Evolutionary conservation across 2,888 invertebrate species (phyloP).

Genomic region (Rhodophaea formosa): DNA sequence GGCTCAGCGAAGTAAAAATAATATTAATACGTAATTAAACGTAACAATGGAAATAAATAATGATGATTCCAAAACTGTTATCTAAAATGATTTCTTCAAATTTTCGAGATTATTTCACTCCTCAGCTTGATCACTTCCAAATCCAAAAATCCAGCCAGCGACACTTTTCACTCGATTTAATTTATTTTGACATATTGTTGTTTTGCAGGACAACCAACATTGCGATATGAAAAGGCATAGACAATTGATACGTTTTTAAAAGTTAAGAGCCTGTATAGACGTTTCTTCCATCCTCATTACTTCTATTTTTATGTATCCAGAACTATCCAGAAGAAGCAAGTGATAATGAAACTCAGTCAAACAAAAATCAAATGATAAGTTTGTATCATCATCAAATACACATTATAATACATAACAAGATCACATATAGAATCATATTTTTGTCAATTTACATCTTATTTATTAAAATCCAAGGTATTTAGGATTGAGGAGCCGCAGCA

Average conservation of each 20-base stretch:
- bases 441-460: slow-evolving; percentile 39
- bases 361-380: too few species aligned
- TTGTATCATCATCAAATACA: too few species aligned
- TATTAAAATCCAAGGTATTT: slow-evolving; percentile 44
- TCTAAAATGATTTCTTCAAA: slow-evolving; percentile 60
- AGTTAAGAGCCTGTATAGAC: not conserved
- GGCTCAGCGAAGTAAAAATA: slow-evolving; percentile 61
- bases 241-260: slow-evolving; percentile 12
- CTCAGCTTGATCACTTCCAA: slow-evolving; percentile 56
- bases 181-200: slow-evolving; percentile 62
- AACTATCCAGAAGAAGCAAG: too few species aligned
- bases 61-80: slow-evolving; percentile 45
- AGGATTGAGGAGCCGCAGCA: slow-evolving; percentile 62
- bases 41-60: slow-evolving; percentile 51
- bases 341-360: too few species aligned
- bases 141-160: slow-evolving; percentile 54
- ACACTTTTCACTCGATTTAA: slow-evolving; percentile 61
- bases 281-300: not conserved
- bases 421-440: too few species aligned
- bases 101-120: slow-evolving; percentile 58
- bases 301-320: too few species aligned
- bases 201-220: slow-evolving; percentile 41
- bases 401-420: too few species aligned
- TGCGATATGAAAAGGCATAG: slow-evolving; percentile 29
- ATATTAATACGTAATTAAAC: slow-evolving; percentile 46